Conservation (phyloP, 2,888 invertebrate species). For the Parthenolecanium corni region DNA sequence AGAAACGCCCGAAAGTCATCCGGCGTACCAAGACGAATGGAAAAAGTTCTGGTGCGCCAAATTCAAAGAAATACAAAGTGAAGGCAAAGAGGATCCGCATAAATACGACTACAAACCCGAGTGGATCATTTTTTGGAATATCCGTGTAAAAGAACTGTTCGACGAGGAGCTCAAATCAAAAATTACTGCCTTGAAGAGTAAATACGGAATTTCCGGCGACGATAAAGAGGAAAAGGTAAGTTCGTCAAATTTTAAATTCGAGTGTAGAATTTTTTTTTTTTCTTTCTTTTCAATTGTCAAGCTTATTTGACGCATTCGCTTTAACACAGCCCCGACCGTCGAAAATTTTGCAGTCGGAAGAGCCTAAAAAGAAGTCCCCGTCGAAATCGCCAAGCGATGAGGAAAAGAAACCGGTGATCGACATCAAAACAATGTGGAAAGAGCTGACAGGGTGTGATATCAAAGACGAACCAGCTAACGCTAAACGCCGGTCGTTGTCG, state of each 20-base stretch:
- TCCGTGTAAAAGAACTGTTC: conserved; percentile 66
- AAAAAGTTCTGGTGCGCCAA: conserved; percentile 77
- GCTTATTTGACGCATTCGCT: too few species aligned
- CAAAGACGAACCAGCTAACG: conserved; percentile 31
- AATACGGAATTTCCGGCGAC: background rate
- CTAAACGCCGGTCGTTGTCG: conserved; percentile 20
- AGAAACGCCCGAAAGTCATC: conserved; percentile 78
- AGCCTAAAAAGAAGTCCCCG: conserved; percentile 8
- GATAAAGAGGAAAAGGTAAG: background rate
- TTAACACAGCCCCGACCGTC: too few species aligned
- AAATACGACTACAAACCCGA: conserved; percentile 79
- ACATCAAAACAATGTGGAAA: conserved; percentile 35
- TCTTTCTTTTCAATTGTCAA: too few species aligned
- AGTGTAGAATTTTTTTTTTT: too few species aligned
- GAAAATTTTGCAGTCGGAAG: background rate
- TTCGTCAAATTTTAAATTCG: background rate
- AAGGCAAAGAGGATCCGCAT: conserved; percentile 51
- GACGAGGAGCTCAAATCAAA: conserved; percentile 50
- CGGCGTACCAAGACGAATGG: conserved; percentile 79
- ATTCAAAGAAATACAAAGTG: conserved; percentile 64
- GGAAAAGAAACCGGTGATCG: conserved; percentile 32
- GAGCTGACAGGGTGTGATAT: conserved; percentile 35
- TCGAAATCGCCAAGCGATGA: conserved; percentile 25
- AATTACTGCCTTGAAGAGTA: background rate
- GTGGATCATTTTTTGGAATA: conserved; percentile 78